A percentile compares a stretch with the other conserved stretches of the same genome.
Evolutionary conservation across 2,888 invertebrate genomes (phyloP).

Genomic region (Drosophila cyrtoloma): DNA sequence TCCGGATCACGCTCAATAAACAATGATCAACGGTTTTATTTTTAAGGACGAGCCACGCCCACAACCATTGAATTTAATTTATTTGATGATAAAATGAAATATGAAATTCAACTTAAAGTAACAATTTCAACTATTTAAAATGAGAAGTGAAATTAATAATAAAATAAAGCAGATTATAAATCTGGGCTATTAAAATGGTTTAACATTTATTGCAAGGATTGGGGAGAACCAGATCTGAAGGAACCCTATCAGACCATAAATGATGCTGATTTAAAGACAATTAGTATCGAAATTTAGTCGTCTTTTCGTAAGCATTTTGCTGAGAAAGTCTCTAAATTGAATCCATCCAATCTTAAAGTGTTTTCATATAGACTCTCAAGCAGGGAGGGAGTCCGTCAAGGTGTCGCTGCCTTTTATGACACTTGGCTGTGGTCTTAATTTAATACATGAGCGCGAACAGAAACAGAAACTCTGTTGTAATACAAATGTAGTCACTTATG

Average conservation of each 20-base stretch:
- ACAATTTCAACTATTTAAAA: not conserved
- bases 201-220: not conserved
- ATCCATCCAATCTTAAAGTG: not conserved
- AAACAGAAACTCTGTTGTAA: not conserved
- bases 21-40: not conserved
- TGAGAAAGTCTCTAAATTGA: no score
- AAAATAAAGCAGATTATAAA: not conserved
- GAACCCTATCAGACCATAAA: not conserved
- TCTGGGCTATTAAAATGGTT: not conserved
- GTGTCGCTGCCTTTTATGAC: not conserved
- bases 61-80: not conserved
- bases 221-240: not conserved
- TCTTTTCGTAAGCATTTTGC: not conserved
- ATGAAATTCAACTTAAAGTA: not conserved
- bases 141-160: no score
- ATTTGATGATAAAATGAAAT: not conserved
- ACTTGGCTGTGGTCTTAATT: not conserved
- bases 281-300: not conserved
- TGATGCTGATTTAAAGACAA: not conserved
- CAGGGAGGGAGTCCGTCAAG: not conserved
- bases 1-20: not conserved
- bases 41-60: no score
- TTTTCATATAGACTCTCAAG: not conserved
- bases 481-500: conserved; percentile 3
- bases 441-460: not conserved